Evolutionary conservation across 2,888 invertebrate genomes (phyloP), one percentile per base, ranked within the genome.

Genomic region (Phortica okadai): DNA sequence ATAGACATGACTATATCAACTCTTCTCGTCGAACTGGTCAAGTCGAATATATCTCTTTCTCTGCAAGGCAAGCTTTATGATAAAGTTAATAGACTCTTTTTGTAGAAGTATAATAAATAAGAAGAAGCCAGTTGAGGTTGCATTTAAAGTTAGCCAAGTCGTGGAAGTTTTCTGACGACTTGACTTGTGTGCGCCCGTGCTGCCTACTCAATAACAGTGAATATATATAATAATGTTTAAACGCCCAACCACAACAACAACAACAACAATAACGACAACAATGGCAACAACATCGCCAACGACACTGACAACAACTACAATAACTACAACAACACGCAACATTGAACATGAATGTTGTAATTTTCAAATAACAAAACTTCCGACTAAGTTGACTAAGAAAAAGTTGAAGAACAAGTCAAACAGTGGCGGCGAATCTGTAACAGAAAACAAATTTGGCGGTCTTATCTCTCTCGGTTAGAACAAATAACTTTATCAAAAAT

Each of bases 361-460:
- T 76, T 76, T 66, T 74, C 76, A 74, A 67, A 72, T 75, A 66
- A 73, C 66, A 75, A 41, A 82, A 78, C 82, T 83, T 79, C 75
- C 82, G 78, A 81, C 79, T 81, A 82, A 78, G 33, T 33, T 6
- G 25, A 41, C 72, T 56, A 58, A 56, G 5, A 56, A 56, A 11
- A 11, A 10, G n/a, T 33, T 64, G 45, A 7, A 54, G n/a, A 69
- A 50, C 45, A 69, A 50, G 16, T 11, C 25, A 21, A 41, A 54
- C 70, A 72, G 70, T 54, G 70, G 41, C 70, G 70, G 50, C 54
- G 59, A 69, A n/a, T 59, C n/a, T 59, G 1, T 59, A 3, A 14
- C n/a, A 59, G n/a, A 16, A 8, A 16, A 4, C n/a, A 14, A n/a
- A 54, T 10, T 54, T 10, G 1, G 54, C 54, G n/a, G 2, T n/a